Evolutionary conservation across 2,113 vertebrate species (phyloP).

Genomic region (Dendrocopos noguchii): DNA sequence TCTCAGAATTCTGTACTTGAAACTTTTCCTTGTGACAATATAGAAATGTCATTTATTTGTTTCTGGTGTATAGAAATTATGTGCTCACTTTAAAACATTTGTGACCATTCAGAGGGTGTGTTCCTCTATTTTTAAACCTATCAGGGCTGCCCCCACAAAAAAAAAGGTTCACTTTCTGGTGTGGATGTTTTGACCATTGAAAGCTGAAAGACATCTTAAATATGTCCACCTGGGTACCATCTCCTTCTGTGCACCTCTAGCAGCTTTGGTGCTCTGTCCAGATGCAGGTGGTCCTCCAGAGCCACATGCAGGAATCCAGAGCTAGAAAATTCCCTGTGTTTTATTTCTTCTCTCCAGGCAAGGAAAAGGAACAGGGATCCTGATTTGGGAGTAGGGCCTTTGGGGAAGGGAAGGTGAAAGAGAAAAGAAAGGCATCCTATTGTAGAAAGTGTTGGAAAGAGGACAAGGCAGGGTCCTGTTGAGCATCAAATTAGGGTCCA

Average conservation of each 20-base stretch:
- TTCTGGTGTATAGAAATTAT: background rate
- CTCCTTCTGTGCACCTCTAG: background rate
- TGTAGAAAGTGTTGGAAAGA: background rate
- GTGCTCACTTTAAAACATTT: background rate
- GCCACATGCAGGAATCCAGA: background rate
- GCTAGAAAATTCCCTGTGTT: background rate
- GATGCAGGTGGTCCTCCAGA: background rate
- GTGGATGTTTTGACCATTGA: background rate
- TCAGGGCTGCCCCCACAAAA: background rate
- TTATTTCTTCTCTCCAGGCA: background rate
- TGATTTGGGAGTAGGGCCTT: background rate
- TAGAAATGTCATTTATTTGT: background rate
- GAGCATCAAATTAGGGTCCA: too few relatives aligned
- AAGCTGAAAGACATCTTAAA: background rate
- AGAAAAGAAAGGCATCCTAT: fast-evolving
- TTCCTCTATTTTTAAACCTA: background rate
- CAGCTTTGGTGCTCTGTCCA: background rate
- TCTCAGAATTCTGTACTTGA: background rate
- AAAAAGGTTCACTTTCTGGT: background rate
- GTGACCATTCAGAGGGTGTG: background rate
- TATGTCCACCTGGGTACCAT: background rate
- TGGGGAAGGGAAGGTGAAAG: too few relatives aligned
- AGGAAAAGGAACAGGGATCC: background rate
- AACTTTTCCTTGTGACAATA: background rate
- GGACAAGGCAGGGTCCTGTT: background rate